Evolutionary conservation across 2,888 invertebrate genomes (phyloP).

Genomic region (Fissipunctia ypsillon): DNA sequence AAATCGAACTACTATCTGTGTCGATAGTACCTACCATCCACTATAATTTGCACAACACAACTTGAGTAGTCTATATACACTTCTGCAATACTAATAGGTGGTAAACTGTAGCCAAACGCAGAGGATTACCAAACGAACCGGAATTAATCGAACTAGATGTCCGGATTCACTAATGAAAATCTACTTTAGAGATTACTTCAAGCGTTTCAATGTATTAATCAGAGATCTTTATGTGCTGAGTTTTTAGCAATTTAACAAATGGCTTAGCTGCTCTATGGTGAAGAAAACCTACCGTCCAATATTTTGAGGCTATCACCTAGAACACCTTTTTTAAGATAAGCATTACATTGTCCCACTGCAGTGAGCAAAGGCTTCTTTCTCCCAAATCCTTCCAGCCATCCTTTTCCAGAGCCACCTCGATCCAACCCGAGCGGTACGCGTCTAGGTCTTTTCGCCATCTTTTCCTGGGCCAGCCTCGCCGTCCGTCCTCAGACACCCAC

Average conservation of each 20-base stretch:
- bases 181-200: conserved; percentile 26
- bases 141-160: conserved; percentile 26
- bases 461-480: too few relatives aligned
- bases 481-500: too few relatives aligned
- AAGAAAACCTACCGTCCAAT: background rate
- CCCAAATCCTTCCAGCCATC: too few relatives aligned
- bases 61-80: conserved; percentile 5
- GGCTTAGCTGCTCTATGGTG: too few relatives aligned
- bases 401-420: too few relatives aligned
- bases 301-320: too few relatives aligned
- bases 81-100: conserved; percentile 20
- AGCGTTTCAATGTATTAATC: background rate
- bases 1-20: background rate
- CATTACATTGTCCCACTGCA: too few relatives aligned
- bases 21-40: background rate
- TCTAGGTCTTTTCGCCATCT: too few relatives aligned
- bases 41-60: background rate
- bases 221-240: background rate
- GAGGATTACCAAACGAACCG: conserved; percentile 32
- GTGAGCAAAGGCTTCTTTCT: too few relatives aligned
- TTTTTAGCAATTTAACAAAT: background rate
- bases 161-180: conserved; percentile 31
- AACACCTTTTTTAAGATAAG: too few relatives aligned
- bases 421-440: too few relatives aligned
- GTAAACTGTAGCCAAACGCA: conserved; percentile 21